Evolutionary conservation across 2,113 vertebrate species (phyloP), one percentile per base, ranked within the genome.

Genomic region (Lepus timidus): DNA sequence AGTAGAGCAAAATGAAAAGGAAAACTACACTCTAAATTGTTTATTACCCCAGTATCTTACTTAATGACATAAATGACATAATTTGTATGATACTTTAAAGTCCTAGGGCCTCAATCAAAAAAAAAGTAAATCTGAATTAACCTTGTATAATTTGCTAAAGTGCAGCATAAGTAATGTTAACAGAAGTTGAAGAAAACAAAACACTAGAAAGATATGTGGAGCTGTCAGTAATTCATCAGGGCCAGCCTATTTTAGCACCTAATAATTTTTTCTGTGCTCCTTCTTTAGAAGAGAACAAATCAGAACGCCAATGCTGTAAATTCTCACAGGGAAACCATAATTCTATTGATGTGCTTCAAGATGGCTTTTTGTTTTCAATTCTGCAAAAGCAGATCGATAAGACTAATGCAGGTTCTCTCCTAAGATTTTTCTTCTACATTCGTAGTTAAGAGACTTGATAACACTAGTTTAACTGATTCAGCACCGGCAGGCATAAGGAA

Each of bases 301-400:
- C 97, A 94, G 90, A 96, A 95, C 0, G 65, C 96, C 95, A 80
- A 95, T 96, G 95, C 97, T 93, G 95, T 97, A 96, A 95, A 96
- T 96, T 97, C 96, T 96, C 96, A 95, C 96, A 97, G 95, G 96
- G 96, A 97, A 97, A 95, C 96, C 92, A 95, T 97, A 97, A 97
- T 96, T 97, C 97, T 97, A 97, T 97, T 97, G 97, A 97, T 96
- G 97, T 97, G 90, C 96, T 97, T 97, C 96, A 97, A 92, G 96
- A 97, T 97, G 95, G 97, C 96, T 97, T 97, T 97, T 97, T 97
- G 97, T 97, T 97, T 97, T 97, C 97, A 97, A 96, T 97, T 97
- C 97, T 95, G 95, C 93, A 97, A 96, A 97, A 96, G 97, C 95
- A 96, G 96, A 95, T 97, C 95, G 20, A 97, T 97, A 96, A 96